Percentiles rank a stretch among this genome's conserved stretches.
phyloP scores from a whole-genome alignment of 2,888 invertebrate species.

The Mesopsocus fuscifrons region DNA sequence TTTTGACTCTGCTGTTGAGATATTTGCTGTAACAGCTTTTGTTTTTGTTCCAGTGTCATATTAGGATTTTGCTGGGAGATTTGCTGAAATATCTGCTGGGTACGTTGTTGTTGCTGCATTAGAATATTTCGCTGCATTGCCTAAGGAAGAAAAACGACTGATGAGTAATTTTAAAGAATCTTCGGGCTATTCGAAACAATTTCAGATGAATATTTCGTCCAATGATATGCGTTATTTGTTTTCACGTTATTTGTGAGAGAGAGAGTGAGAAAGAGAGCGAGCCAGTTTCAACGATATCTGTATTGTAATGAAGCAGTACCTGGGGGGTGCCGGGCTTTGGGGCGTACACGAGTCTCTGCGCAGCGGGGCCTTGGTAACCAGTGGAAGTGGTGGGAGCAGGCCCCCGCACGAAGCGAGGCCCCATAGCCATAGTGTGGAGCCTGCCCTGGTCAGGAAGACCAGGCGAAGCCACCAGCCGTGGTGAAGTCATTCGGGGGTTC shows the following conservation, averaged over 20 bases:
- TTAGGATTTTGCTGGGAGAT: constrained; percentile 16
- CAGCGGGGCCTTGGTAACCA: constrained; percentile 15
- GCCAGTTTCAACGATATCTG: no score
- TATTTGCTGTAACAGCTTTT: constrained; percentile 17
- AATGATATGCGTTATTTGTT: no score
- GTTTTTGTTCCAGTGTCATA: constrained; percentile 14
- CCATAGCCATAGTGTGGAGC: not conserved
- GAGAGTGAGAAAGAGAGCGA: no score
- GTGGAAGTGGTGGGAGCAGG: constrained; percentile 13
- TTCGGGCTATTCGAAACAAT: no score
- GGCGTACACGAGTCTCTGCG: not conserved
- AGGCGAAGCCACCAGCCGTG: constrained; percentile 18
- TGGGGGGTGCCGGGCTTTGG: not conserved
- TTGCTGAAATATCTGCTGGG: constrained; percentile 19
- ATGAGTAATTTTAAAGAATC: no score
- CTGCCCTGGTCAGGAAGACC: constrained; percentile 9
- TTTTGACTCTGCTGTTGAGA: constrained; percentile 19
- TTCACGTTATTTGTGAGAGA: no score
- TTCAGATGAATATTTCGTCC: no score
- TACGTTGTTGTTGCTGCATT: constrained; percentile 21
- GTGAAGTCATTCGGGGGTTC: constrained; percentile 34
- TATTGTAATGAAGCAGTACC: no score
- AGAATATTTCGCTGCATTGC: constrained; percentile 24
- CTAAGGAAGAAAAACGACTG: no score
- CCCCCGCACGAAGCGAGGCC: constrained; percentile 12